A percentile compares a stretch with the other conserved stretches of the same genome.
phyloP scores from a whole-genome alignment of 2,113 vertebrate species.

The Heliornis fulica region DNA sequence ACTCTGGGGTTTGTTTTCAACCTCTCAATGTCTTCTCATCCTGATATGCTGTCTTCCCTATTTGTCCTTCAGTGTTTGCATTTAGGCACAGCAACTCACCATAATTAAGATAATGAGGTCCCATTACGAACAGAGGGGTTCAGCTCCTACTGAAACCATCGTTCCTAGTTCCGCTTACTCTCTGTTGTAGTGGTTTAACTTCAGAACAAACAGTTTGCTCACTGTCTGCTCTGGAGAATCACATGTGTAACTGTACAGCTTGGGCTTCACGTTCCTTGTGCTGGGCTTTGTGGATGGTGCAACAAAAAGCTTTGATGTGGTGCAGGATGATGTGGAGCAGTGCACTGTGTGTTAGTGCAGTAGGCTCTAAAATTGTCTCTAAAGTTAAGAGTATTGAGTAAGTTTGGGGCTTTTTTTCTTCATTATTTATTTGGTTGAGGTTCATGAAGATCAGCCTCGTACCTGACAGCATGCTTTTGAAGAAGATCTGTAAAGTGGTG shows the following conservation, averaged over 20 bases:
- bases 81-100: background rate
- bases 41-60: accelerated
- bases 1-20: background rate
- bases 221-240: background rate
- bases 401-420: accelerated
- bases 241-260: background rate
- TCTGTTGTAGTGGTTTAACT: background rate
- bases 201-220: background rate
- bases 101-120: background rate
- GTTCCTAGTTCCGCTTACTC: background rate
- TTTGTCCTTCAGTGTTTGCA: background rate
- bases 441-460: background rate
- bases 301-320: background rate
- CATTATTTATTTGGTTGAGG: background rate
- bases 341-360: accelerated
- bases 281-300: background rate
- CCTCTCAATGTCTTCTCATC: background rate
- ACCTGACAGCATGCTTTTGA: background rate
- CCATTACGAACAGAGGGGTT: background rate
- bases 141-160: background rate
- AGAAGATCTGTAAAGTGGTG: background rate
- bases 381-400: background rate
- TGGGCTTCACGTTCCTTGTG: background rate
- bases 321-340: background rate
- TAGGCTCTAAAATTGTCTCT: background rate